A percentile compares a stretch with the other conserved stretches of the same genome.
Conservation (phyloP, 2,888 invertebrate species). For the Drosophila quinaria region DNA sequence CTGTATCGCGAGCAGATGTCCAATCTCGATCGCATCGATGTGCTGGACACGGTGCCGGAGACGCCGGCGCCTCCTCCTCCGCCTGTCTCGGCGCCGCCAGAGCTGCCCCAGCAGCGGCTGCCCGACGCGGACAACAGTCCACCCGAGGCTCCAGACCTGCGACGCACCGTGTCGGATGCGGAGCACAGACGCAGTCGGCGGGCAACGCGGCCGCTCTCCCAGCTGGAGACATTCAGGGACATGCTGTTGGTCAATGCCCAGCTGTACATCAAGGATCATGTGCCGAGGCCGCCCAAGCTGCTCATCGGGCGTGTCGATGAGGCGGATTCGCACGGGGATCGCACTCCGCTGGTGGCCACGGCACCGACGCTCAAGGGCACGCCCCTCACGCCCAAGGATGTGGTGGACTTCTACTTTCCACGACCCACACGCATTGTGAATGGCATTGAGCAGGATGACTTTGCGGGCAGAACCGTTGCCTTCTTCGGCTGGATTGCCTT, state of each 20-base stretch:
- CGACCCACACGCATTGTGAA: conserved; percentile 87
- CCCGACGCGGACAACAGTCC: conserved; percentile 37
- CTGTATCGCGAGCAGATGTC: conserved; percentile 44
- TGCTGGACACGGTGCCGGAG: conserved; percentile 84
- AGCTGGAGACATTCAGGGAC: conserved; percentile 83
- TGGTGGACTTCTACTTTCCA: conserved; percentile 84
- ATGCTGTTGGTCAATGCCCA: conserved; percentile 87
- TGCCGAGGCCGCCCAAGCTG: conserved; percentile 86
- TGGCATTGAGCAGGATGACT: conserved; percentile 91
- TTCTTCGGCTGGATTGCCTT: conserved; percentile 93
- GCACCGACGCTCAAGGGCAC: conserved; percentile 47
- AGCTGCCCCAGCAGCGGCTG: conserved; percentile 42
- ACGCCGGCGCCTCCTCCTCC: conserved; percentile 87
- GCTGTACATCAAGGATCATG: conserved; percentile 87
- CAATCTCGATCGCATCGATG: conserved; percentile 68
- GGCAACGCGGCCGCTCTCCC: conserved; percentile 71
- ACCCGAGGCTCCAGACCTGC: conserved; percentile 51
- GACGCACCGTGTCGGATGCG: conserved; percentile 65
- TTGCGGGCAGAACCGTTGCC: conserved; percentile 89
- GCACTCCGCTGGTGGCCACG: conserved; percentile 39
- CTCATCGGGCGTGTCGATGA: conserved; percentile 86
- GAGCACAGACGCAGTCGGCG: conserved; percentile 52
- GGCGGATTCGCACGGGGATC: conserved; percentile 69
- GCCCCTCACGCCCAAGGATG: conserved; percentile 70
- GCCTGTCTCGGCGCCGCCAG: conserved; percentile 64